Evolutionary conservation across 2,888 invertebrate genomes (phyloP).

Genomic region (Mythimna impura): DNA sequence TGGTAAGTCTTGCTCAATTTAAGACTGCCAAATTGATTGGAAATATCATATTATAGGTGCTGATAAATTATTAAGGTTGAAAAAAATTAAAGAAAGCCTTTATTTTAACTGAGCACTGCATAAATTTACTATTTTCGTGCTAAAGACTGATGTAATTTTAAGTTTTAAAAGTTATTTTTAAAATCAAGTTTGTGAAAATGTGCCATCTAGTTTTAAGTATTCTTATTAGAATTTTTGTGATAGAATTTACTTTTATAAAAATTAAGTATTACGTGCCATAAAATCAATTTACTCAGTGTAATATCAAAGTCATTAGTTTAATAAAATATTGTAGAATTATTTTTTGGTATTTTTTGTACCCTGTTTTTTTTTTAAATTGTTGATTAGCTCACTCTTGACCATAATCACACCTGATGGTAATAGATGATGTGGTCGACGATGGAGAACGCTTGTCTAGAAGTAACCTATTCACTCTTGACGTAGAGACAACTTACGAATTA

Average conservation of each 20-base stretch:
- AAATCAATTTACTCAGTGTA: constrained; percentile 38
- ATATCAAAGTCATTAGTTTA: constrained; percentile 43
- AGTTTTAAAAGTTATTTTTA: too few relatives aligned
- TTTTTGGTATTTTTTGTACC: background rate
- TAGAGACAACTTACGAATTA: too few relatives aligned
- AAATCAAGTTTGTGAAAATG: background rate
- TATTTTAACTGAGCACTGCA: background rate
- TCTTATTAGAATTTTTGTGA: background rate
- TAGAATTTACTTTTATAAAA: background rate
- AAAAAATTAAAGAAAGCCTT: too few relatives aligned
- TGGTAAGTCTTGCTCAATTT: background rate
- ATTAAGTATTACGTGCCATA: constrained; percentile 52
- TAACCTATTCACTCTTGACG: too few relatives aligned
- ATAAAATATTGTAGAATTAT: constrained; percentile 21
- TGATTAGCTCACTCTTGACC: too few relatives aligned
- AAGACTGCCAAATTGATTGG: constrained; percentile 18
- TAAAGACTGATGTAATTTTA: too few relatives aligned
- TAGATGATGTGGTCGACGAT: too few relatives aligned
- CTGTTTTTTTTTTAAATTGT: too few relatives aligned
- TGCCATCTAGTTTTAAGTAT: background rate
- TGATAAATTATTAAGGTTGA: background rate
- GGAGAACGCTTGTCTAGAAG: too few relatives aligned
- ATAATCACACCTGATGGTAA: too few relatives aligned
- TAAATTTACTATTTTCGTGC: too few relatives aligned
- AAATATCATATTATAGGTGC: background rate